phyloP scores from a whole-genome alignment of 2,888 invertebrate species.

The Hanleya hanleyi region DNA sequence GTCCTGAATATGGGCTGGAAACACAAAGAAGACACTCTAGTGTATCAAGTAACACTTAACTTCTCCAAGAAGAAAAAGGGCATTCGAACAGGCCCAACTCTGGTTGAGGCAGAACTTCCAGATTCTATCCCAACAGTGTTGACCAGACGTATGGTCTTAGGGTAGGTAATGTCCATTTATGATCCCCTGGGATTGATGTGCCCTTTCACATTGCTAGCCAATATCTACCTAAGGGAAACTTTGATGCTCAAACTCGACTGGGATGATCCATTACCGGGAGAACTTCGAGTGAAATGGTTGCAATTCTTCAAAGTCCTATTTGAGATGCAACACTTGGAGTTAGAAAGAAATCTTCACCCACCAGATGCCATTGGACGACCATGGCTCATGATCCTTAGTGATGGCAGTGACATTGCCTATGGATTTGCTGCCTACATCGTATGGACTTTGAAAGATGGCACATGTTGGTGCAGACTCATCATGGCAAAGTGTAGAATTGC shows the following conservation, averaged over 20 bases:
- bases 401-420: conserved; percentile 6
- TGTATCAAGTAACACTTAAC: conserved; percentile 4
- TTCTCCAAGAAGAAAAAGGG: conserved; percentile 8
- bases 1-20: not conserved
- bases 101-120: not conserved
- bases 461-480: not conserved
- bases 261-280: conserved; percentile 12
- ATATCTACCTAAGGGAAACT: conserved; percentile 13
- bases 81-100: not conserved
- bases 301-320: conserved; percentile 13
- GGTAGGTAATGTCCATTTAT: conserved; percentile 1
- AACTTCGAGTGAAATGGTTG: not conserved
- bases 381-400: conserved; percentile 9
- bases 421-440: conserved; percentile 17
- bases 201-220: conserved; percentile 11
- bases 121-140: not conserved
- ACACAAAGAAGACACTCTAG: not conserved
- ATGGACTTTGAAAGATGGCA: conserved; percentile 8
- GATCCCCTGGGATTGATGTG: conserved; percentile 8
- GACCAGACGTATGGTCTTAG: not conserved
- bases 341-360: conserved; percentile 8
- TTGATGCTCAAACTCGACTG: conserved; percentile 7
- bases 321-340: conserved; percentile 2
- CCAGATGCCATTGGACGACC: not conserved
- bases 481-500: conserved; percentile 17